Evolutionary conservation across 2,113 vertebrate species (phyloP).

Genomic region (Bucco capensis): DNA sequence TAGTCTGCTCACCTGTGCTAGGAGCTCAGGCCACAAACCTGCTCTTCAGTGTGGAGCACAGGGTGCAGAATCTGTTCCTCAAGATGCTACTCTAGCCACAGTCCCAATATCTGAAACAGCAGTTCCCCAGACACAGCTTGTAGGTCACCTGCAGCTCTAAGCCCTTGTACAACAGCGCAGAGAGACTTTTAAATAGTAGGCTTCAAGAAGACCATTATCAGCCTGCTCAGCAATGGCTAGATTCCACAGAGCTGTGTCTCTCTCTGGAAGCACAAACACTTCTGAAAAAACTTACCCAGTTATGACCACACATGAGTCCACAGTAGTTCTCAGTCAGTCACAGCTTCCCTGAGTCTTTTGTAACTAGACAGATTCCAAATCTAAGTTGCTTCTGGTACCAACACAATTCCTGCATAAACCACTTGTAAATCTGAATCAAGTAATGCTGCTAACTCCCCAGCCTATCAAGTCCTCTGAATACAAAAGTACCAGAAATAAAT

Average conservation of each 20-base stretch:
- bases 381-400: not conserved
- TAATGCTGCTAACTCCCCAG: not conserved
- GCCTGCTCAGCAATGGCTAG: not conserved
- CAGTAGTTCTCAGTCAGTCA: not conserved
- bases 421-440: not conserved
- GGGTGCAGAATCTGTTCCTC: not conserved
- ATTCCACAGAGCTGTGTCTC: not conserved
- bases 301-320: fast-evolving
- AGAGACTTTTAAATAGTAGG: not conserved
- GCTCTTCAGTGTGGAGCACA: fast-evolving
- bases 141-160: not conserved
- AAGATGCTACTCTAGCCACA: not conserved
- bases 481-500: not conserved
- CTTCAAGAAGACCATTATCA: not conserved
- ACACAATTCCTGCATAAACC: not conserved
- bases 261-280: not conserved
- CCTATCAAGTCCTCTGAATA: not conserved
- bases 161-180: not conserved
- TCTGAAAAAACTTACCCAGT: not conserved
- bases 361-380: not conserved
- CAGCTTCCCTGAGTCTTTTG: fast-evolving
- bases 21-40: not conserved
- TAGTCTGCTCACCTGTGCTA: not conserved
- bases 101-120: not conserved
- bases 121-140: not conserved